A percentile compares a stretch with the other conserved stretches of the same genome.
These are phyloP conservation scores for Melipona bicolor DNA, from an alignment of 2,888 invertebrate species.

Conservation along the genomic window DNA sequence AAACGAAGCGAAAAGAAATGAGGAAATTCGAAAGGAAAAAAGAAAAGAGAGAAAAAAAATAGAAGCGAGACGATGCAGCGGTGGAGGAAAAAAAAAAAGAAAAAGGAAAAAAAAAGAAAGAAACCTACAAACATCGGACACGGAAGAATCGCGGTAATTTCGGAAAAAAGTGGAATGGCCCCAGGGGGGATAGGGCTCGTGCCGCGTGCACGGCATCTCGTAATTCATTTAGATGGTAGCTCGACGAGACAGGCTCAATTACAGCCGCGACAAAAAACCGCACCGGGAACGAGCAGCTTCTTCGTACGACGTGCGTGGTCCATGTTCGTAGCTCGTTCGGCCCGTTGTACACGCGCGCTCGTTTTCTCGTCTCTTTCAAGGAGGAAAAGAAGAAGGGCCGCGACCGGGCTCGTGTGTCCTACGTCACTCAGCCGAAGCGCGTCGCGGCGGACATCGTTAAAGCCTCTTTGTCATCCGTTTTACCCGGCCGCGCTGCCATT, in stretches of 20 bases:
- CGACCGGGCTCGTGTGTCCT: constrained; percentile 66
- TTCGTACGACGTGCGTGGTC: constrained; percentile 83
- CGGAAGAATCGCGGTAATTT: background rate
- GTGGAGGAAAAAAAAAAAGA: background rate
- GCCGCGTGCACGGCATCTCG: constrained; percentile 72
- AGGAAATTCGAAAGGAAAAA: background rate
- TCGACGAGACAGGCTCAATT: constrained; percentile 81
- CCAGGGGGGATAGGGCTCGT: background rate
- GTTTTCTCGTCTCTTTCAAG: constrained; percentile 32
- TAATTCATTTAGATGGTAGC: constrained; percentile 78
- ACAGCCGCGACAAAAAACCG: constrained; percentile 76
- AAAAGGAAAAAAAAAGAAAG: background rate
- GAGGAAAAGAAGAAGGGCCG: constrained; percentile 48
- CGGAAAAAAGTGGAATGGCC: constrained; percentile 1
- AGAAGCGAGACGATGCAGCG: too few relatives aligned
- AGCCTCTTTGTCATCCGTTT: constrained; percentile 58
- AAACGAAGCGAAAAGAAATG: too few relatives aligned
- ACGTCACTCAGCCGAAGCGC: constrained; percentile 60
- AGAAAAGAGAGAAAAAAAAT: too few relatives aligned
- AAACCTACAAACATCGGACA: too few relatives aligned
- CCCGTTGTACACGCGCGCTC: constrained; percentile 42
- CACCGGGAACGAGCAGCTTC: constrained; percentile 73
- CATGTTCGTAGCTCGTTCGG: constrained; percentile 43
- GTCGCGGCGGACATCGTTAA: constrained; percentile 56
- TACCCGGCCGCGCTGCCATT: constrained; percentile 46